Evolutionary conservation across 2,113 vertebrate genomes (phyloP).

Genomic region (Amazona guildingii): DNA sequence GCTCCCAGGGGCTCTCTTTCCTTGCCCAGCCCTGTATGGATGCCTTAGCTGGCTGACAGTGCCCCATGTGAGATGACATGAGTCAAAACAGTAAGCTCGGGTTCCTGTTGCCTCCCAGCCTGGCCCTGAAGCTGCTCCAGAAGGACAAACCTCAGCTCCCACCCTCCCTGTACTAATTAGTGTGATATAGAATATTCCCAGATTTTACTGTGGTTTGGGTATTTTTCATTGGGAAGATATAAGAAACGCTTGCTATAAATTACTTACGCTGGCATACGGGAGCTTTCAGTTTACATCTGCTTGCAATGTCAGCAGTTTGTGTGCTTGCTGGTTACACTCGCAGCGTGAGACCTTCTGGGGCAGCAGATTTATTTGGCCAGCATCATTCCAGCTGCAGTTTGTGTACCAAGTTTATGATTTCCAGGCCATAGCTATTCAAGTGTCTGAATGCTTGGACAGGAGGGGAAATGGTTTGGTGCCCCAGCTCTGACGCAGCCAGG

Average conservation of each 20-base stretch:
- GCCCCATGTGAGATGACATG: not conserved
- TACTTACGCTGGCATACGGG: not conserved
- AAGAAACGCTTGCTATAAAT: not conserved
- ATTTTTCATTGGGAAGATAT: not conserved
- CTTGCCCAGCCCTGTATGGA: fast-evolving
- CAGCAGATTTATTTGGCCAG: not conserved
- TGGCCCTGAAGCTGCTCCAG: not conserved
- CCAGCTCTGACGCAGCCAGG: not conserved
- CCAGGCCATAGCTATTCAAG: not conserved
- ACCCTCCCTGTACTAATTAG: not conserved
- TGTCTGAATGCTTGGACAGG: not conserved
- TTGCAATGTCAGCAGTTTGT: not conserved
- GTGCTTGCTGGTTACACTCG: not conserved
- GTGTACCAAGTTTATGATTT: not conserved
- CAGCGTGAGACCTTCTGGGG: not conserved
- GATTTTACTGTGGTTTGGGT: not conserved
- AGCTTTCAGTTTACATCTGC: not conserved
- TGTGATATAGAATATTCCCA: not conserved
- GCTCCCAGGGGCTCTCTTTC: not conserved
- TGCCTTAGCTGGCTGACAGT: not conserved
- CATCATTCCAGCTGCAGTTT: not conserved
- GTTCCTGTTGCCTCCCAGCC: not conserved
- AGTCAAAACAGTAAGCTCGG: fast-evolving
- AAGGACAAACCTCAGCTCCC: not conserved
- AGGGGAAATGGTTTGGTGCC: not conserved